Percentiles rank a stretch among this genome's conserved stretches.
These are phyloP conservation scores for Papilio demoleus DNA, from an alignment of 2,888 invertebrate genomes.

Conservation along the genomic window DNA sequence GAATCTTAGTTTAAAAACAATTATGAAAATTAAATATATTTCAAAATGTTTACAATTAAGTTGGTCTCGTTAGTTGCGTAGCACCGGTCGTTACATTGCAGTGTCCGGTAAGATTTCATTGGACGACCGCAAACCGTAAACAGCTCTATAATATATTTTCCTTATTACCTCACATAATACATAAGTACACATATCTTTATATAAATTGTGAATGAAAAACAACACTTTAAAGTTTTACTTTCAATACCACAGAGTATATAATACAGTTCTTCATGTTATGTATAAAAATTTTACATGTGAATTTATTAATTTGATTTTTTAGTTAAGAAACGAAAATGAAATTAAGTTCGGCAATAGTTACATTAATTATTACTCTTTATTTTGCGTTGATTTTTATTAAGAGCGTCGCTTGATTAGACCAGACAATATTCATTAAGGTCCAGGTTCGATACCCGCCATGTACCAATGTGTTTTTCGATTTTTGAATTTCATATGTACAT, in stretches of 20 bases:
- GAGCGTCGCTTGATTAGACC: no score
- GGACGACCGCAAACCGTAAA: slow-evolving; percentile 15
- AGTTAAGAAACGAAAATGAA: background rate
- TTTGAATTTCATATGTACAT: no score
- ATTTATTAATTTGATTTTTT: background rate
- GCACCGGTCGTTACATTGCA: slow-evolving; percentile 2
- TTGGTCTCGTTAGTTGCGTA: slow-evolving; percentile 2
- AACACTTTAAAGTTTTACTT: slow-evolving; percentile 25
- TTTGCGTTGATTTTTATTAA: no score
- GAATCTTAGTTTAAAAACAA: no score
- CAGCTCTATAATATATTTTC: slow-evolving; percentile 14
- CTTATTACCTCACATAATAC: slow-evolving; percentile 33
- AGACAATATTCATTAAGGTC: no score
- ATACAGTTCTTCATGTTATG: slow-evolving; percentile 15
- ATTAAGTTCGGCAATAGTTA: no score
- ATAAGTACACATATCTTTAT: slow-evolving; percentile 15
- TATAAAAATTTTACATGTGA: background rate
- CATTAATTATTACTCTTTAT: no score
- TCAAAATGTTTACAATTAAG: background rate
- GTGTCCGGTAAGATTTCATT: slow-evolving; percentile 14
- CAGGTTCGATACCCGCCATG: no score
- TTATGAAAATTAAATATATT: no score
- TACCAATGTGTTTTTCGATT: no score
- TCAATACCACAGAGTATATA: slow-evolving; percentile 17
- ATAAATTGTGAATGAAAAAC: slow-evolving; percentile 29